A percentile compares a stretch with the other conserved stretches of the same genome.
Evolutionary conservation across 2,113 vertebrate genomes (phyloP).

Genomic region (Cercopithecus mona): DNA sequence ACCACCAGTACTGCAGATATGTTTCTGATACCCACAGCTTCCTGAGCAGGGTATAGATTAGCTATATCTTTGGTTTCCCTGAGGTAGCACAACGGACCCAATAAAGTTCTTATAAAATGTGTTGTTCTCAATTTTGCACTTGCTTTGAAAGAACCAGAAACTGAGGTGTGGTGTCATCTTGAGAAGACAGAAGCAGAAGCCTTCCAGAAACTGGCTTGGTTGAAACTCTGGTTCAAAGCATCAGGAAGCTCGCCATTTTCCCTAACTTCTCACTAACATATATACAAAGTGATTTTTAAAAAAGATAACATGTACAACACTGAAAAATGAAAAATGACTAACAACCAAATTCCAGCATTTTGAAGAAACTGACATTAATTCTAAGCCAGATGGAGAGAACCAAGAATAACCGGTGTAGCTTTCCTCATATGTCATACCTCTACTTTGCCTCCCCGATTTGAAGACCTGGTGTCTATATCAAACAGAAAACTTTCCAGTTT

Average conservation of each 20-base stretch:
- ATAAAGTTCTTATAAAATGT: neutral
- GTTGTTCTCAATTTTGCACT: neutral
- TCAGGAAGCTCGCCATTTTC: neutral
- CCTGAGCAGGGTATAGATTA: neutral
- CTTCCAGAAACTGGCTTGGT: neutral
- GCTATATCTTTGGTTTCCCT: neutral
- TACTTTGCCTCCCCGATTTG: neutral
- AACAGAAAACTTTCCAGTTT: neutral
- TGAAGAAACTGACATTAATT: constrained; percentile 19
- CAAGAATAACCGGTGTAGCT: neutral
- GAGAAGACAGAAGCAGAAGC: neutral
- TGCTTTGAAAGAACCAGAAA: neutral
- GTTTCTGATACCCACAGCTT: neutral
- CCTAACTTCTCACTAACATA: neutral
- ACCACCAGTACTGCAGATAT: fast-evolving
- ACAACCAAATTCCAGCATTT: constrained; percentile 29
- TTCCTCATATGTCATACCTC: neutral
- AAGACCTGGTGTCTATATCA: neutral
- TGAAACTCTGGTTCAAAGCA: neutral
- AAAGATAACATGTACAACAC: neutral
- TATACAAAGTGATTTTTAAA: neutral
- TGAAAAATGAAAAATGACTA: constrained; percentile 44
- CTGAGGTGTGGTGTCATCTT: neutral
- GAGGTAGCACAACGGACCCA: no score
- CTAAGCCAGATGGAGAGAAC: constrained; percentile 3